These are phyloP conservation scores for Willisornis vidua DNA, from an alignment of 2,113 vertebrate genomes.

Conservation along the genomic window DNA sequence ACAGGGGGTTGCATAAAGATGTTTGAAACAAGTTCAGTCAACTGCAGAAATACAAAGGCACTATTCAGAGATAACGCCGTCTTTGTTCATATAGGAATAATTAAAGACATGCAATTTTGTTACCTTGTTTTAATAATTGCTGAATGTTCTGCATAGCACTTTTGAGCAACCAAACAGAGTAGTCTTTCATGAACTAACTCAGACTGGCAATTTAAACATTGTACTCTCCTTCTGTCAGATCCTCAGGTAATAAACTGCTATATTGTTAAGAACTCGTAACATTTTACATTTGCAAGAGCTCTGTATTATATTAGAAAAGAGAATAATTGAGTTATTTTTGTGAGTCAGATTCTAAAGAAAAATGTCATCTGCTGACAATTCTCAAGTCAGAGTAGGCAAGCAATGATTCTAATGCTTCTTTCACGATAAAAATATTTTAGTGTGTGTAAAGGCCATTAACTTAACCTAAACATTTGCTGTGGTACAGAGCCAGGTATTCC, in stretches of 20 bases:
- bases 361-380: not conserved
- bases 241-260: not conserved
- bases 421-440: not conserved
- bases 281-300: constrained; percentile 2
- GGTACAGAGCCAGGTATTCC: constrained; percentile 23
- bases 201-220: constrained; percentile 13
- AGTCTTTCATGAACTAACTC: constrained; percentile 23
- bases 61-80: constrained; percentile 25
- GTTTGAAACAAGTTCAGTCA: constrained; percentile 63
- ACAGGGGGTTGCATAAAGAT: constrained; percentile 42
- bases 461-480: constrained; percentile 42
- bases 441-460: not conserved
- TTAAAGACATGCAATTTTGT: constrained; percentile 58
- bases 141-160: constrained; percentile 20
- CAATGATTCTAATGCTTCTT: not conserved
- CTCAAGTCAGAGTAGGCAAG: not conserved
- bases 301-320: not conserved
- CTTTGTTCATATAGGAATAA: constrained; percentile 65
- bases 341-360: not conserved
- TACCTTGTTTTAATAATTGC: constrained; percentile 68
- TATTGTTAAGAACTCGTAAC: not conserved
- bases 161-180: constrained; percentile 9
- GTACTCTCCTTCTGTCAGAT: not conserved
- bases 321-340: not conserved
- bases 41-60: constrained; percentile 62